Evolutionary conservation across 1,140 invertebrate genomes (phyloP), one percentile per base, ranked within the genome.

Genomic region (Eulimnadia texana): DNA sequence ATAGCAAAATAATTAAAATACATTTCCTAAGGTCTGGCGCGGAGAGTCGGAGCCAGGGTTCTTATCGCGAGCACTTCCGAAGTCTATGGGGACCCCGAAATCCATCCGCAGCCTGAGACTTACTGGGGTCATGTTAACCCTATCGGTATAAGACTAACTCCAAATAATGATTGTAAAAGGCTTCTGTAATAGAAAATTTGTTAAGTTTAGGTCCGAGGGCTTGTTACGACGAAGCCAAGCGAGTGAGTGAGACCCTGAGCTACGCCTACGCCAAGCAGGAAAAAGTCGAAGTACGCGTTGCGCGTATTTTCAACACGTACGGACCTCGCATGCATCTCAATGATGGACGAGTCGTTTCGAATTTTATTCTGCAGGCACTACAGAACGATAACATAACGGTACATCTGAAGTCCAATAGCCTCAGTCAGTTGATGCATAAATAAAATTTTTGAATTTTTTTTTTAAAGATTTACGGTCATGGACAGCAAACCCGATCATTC

Each of bases 111-210:
- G 70, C 80, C 86, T 0, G 93, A 97, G 77, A 85, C 85, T 2
- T 99, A 99, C 71, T 99, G 94, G 94, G 96, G 96, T 6, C 88
- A 98, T 73, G 96, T 99, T 0, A 99, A 99, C 81, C 95, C 96
- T 3, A 98, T 99, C 66, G 94, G 92, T 86, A 75, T 13, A 25
- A 55, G 20, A 10, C 9, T 60, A 22, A 20, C 10, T n/a, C 1
- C 1, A 1, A 56, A 16, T 19, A 20, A 16, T 25, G 19, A 23
- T 25, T 6, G 6, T 6, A 53, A 22, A n/a, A 22, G 6, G 52
- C 6, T 9, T 53, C 52, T 63, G 9, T 25, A 22, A 25, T 10
- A 56, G 23, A 51, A 54, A 24, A 2, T 2, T 23, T 54, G n/a
- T 23, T 58, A 64, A 50, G 33, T 50, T 6, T 60, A 70, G 69